Percentiles rank a stretch among this genome's conserved stretches.
Conservation (phyloP, 2,113 vertebrate genomes). For the Callipepla squamata region DNA sequence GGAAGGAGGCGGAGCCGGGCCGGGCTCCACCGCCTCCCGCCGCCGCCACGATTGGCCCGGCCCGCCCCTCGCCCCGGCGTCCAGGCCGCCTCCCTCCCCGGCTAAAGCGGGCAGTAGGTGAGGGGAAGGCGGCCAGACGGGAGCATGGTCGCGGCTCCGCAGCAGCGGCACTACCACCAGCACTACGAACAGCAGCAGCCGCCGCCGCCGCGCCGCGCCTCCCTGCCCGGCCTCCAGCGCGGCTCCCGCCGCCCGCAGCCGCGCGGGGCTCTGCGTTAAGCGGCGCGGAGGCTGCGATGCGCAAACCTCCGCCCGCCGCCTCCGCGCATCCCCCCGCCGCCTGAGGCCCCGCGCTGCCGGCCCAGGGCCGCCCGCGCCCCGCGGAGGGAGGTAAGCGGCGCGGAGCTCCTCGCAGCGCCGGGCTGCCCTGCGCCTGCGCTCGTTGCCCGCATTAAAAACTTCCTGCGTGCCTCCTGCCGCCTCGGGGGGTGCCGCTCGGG, state of each 20-base stretch:
- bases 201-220: slow-evolving; percentile 32
- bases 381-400: slow-evolving; percentile 21
- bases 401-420: not conserved
- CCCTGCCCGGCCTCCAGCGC: slow-evolving; percentile 41
- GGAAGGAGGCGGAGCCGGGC: not conserved
- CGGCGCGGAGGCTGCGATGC: slow-evolving; percentile 39
- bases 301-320: not conserved
- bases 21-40: not conserved
- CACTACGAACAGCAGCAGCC: slow-evolving; percentile 10
- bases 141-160: slow-evolving; percentile 75
- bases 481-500: not conserved
- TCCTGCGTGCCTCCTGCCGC: slow-evolving; percentile 58
- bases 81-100: slow-evolving; percentile 71
- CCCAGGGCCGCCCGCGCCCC: not conserved
- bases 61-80: slow-evolving; percentile 66
- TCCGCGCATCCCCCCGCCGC: slow-evolving; percentile 5
- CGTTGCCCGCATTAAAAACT: slow-evolving; percentile 62
- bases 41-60: slow-evolving; percentile 47
- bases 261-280: slow-evolving; percentile 20
- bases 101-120: slow-evolving; percentile 73
- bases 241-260: slow-evolving; percentile 7
- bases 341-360: not conserved
- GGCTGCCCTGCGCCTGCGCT: slow-evolving; percentile 70
- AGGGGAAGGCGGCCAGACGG: slow-evolving; percentile 77
- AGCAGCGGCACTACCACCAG: slow-evolving; percentile 40